These are phyloP conservation scores for Catalaphyllia jardinei DNA, from an alignment of 64 coral and sea anemone genomes.

Conservation along the genomic window DNA sequence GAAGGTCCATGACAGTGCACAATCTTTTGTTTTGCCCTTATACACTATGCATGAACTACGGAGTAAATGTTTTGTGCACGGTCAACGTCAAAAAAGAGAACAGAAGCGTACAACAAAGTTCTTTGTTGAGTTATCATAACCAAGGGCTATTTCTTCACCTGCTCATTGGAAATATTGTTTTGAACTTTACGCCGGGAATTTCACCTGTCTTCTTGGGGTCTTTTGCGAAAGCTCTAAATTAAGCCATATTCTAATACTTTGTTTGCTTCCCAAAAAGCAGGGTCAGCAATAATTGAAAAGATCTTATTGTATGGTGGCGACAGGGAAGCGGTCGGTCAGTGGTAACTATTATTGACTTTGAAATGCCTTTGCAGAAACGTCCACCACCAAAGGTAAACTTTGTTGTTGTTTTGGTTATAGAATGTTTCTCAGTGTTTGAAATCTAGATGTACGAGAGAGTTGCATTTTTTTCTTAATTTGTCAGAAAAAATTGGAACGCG, in stretches of 20 bases:
- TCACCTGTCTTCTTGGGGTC: slow-evolving; percentile 24
- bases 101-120: too few relatives aligned
- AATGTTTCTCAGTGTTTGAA: not conserved
- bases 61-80: too few relatives aligned
- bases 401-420: not conserved
- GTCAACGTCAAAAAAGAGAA: too few relatives aligned
- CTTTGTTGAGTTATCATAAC: too few relatives aligned
- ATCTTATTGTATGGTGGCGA: slow-evolving; percentile 15
- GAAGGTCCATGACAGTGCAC: too few relatives aligned
- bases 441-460: not conserved
- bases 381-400: slow-evolving; percentile 4
- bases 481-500: not conserved
- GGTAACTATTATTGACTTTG: slow-evolving; percentile 49
- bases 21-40: too few relatives aligned
- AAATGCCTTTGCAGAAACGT: slow-evolving; percentile 38
- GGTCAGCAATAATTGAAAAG: slow-evolving; percentile 34
- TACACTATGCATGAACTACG: too few relatives aligned
- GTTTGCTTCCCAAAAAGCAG: slow-evolving; percentile 29
- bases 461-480: not conserved
- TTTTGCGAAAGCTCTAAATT: slow-evolving; percentile 26
- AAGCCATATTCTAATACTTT: not conserved
- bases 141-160: too few relatives aligned
- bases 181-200: too few relatives aligned
- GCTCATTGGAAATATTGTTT: too few relatives aligned
- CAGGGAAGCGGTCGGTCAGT: slow-evolving; percentile 51